These are phyloP conservation scores for Salvator merianae DNA, from an alignment of 2,113 vertebrate species.

Conservation along the genomic window DNA sequence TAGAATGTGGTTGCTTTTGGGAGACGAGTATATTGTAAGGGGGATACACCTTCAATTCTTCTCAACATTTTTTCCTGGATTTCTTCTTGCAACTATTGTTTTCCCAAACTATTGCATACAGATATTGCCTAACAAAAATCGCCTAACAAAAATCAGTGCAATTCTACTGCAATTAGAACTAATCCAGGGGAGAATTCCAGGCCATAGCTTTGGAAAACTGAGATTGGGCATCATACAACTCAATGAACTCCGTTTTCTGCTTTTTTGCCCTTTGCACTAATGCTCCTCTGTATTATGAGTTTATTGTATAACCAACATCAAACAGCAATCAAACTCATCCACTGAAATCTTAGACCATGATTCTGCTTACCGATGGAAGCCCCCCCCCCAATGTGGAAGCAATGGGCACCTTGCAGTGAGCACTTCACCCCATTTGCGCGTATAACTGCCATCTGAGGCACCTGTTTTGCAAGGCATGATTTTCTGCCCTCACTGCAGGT, in stretches of 20 bases:
- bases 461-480: too few species aligned
- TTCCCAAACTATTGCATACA: not conserved
- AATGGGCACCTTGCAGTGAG: too few species aligned
- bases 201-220: not conserved
- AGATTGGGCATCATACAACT: not conserved
- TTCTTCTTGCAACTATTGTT: not conserved
- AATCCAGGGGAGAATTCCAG: not conserved
- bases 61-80: not conserved
- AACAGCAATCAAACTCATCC: not conserved
- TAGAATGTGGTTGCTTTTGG: not conserved
- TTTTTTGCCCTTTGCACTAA: not conserved
- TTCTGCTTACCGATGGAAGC: too few species aligned
- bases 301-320: not conserved
- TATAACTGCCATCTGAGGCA: too few species aligned
- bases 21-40: not conserved
- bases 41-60: not conserved
- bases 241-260: not conserved
- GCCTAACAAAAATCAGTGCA: not conserved
- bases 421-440: too few species aligned
- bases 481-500: too few species aligned
- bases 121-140: not conserved
- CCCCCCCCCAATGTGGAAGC: too few species aligned
- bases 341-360: too few species aligned
- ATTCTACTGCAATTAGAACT: not conserved
- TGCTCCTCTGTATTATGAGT: not conserved